Evolutionary conservation across 2,888 invertebrate genomes (phyloP).

Genomic region (Helicoverpa assulta): DNA sequence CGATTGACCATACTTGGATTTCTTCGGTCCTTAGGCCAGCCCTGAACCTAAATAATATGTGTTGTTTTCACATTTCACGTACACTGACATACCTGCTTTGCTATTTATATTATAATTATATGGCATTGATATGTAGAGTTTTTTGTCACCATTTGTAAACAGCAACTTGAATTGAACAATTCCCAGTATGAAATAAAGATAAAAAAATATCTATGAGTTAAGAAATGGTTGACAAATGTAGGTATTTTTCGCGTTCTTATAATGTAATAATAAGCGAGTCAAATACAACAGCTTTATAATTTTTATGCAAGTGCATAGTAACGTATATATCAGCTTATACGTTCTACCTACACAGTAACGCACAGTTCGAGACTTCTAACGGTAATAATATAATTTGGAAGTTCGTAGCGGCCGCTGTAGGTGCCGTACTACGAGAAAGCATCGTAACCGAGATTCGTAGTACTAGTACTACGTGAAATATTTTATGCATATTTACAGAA

Average conservation of each 20-base stretch:
- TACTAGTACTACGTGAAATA: not conserved
- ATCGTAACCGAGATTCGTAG: slow-evolving; percentile 17
- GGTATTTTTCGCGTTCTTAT: not conserved
- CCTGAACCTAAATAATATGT: slow-evolving; percentile 49
- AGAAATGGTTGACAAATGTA: too few species aligned
- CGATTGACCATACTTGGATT: slow-evolving; percentile 73
- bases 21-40: slow-evolving; percentile 62
- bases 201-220: too few species aligned
- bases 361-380: not conserved
- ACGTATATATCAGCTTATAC: not conserved
- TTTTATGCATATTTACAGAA: too few species aligned
- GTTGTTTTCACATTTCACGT: slow-evolving; percentile 58
- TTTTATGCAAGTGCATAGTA: too few species aligned
- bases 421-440: not conserved
- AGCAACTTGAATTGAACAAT: slow-evolving; percentile 2
- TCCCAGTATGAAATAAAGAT: not conserved
- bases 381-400: not conserved
- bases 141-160: slow-evolving; percentile 14
- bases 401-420: not conserved
- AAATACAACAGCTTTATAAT: too few species aligned
- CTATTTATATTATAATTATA: slow-evolving; percentile 36
- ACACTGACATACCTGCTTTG: slow-evolving; percentile 31
- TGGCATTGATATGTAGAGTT: slow-evolving; percentile 10
- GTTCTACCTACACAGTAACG: not conserved
- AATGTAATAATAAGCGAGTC: not conserved